Evolutionary conservation across 1,140 invertebrate genomes (phyloP).

Genomic region (Calliphora vicina): DNA sequence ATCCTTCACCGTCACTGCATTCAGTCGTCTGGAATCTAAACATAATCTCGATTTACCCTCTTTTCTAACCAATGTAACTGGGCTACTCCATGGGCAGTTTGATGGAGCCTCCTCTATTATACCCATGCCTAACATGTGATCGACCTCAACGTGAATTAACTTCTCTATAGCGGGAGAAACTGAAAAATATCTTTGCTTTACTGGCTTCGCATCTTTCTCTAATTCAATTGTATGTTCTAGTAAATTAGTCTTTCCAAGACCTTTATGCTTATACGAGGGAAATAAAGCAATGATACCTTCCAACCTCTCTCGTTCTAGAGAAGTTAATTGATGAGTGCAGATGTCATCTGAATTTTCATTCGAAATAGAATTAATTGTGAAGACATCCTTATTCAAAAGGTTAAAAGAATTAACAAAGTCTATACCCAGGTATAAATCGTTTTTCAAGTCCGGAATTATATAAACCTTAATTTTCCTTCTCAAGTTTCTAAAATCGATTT

Average conservation of each 20-base stretch:
- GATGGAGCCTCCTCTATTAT: not conserved
- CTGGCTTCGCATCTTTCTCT: not conserved
- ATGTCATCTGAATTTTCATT: too few relatives aligned
- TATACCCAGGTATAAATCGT: too few relatives aligned
- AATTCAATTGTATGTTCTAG: conserved; percentile 31
- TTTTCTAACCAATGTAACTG: not conserved
- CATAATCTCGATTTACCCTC: conserved; percentile 12
- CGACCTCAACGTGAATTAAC: not conserved
- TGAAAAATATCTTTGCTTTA: conserved; percentile 29
- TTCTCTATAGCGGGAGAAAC: conserved; percentile 24
- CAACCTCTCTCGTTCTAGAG: too few relatives aligned
- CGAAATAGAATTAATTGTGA: too few relatives aligned
- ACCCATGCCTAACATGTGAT: not conserved
- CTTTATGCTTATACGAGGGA: not conserved
- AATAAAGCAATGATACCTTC: too few relatives aligned
- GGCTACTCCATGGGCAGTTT: too few relatives aligned
- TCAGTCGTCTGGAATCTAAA: conserved; percentile 15
- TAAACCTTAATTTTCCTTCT: too few relatives aligned
- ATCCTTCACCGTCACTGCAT: conserved; percentile 6
- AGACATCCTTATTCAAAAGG: too few relatives aligned
- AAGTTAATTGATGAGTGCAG: too few relatives aligned
- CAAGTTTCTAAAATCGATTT: too few relatives aligned
- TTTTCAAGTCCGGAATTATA: too few relatives aligned
- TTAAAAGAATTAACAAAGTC: too few relatives aligned
- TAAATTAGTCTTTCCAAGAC: conserved; percentile 25